These are phyloP conservation scores for Trichacis sp. DNA, from an alignment of 2,888 invertebrate genomes.

Conservation along the genomic window DNA sequence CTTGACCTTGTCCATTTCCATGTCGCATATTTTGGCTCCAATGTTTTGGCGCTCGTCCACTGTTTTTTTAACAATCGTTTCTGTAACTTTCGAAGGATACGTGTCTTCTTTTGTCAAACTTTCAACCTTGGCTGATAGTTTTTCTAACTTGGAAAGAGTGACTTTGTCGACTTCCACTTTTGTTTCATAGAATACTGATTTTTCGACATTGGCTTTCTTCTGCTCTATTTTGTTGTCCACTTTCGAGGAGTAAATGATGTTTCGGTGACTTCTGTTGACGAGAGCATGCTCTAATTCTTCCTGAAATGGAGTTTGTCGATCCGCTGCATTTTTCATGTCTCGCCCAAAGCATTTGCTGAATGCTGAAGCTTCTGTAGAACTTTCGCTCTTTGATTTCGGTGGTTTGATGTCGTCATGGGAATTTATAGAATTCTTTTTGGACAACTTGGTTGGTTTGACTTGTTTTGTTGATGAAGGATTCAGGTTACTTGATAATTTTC, in stretches of 20 bases:
- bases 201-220: constrained; percentile 1
- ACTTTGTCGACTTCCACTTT: constrained; percentile 8
- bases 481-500: constrained; percentile 44
- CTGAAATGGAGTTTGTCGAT: constrained; percentile 53
- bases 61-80: background rate
- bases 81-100: too few relatives aligned
- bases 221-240: constrained; percentile 10
- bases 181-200: background rate
- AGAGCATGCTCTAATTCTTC: constrained; percentile 51
- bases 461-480: constrained; percentile 28
- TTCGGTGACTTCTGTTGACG: constrained; percentile 34
- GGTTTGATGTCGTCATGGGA: constrained; percentile 35
- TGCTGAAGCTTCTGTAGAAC: constrained; percentile 37
- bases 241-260: constrained; percentile 29
- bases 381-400: constrained; percentile 30
- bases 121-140: constrained; percentile 5
- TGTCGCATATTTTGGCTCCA: background rate
- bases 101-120: background rate
- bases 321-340: constrained; percentile 42
- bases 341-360: constrained; percentile 48
- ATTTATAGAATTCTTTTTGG: constrained; percentile 51
- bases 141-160: constrained; percentile 18
- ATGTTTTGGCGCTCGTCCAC: background rate
- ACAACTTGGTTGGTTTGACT: constrained; percentile 33
- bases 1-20: background rate